Evolutionary conservation across 1,140 invertebrate species (phyloP).

Genomic region (Dinoponera quadriceps): DNA sequence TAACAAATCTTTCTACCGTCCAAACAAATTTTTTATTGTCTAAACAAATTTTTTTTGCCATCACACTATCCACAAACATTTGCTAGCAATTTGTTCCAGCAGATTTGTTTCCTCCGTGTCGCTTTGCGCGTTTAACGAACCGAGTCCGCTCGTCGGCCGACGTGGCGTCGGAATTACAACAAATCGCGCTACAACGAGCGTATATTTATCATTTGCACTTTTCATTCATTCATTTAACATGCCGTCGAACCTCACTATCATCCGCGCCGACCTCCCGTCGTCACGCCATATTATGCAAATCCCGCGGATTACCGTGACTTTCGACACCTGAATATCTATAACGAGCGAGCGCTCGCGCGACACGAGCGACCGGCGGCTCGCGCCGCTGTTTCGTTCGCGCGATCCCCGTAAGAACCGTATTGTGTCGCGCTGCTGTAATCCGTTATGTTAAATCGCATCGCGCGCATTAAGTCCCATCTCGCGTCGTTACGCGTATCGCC

Average conservation of each 20-base stretch:
- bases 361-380: no score
- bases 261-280: not conserved
- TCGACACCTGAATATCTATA: not conserved
- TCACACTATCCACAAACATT: no score
- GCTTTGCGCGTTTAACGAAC: no score
- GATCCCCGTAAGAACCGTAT: no score
- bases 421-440: no score
- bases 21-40: no score
- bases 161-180: not conserved
- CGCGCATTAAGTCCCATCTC: not conserved
- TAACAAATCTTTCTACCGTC: no score
- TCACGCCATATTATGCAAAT: not conserved
- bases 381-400: not conserved
- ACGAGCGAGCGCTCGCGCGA: no score
- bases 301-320: not conserved
- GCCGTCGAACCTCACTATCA: not conserved
- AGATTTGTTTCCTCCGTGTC: no score
- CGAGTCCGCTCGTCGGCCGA: not conserved
- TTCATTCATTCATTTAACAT: not conserved
- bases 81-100: no score
- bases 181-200: not conserved
- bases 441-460: not conserved
- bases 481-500: not conserved
- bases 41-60: no score
- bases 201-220: slow-evolving; percentile 1